phyloP scores from a whole-genome alignment of 2,888 invertebrate species.

The Branchellion lobata region DNA sequence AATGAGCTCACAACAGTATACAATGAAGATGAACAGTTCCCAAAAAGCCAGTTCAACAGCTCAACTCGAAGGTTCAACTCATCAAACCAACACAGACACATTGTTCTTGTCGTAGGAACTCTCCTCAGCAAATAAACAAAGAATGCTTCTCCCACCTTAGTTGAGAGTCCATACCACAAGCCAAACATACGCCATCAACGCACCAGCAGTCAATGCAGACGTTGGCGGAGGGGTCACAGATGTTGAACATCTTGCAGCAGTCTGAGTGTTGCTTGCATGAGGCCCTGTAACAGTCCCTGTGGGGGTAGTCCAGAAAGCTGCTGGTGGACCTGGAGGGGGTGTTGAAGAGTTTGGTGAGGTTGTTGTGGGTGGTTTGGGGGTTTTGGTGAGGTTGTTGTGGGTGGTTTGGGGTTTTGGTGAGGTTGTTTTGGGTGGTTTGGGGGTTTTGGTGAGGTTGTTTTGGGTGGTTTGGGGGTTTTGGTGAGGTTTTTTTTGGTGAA shows the following conservation, averaged over 20 bases:
- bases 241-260: conserved; percentile 57
- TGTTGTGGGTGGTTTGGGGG: no score
- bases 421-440: no score
- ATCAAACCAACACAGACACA: not conserved
- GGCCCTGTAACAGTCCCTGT: conserved; percentile 54
- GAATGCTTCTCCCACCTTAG: no score
- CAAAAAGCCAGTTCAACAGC: not conserved
- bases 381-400: no score
- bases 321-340: not conserved
- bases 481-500: no score
- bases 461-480: no score
- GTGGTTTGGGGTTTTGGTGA: no score
- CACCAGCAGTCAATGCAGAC: conserved; percentile 60
- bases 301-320: conserved; percentile 6
- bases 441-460: no score
- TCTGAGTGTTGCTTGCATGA: conserved; percentile 54
- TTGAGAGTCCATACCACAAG: no score
- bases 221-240: conserved; percentile 56
- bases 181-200: no score
- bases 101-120: no score
- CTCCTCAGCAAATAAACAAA: no score
- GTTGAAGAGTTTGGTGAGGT: not conserved
- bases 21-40: not conserved
- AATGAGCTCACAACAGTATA: not conserved
- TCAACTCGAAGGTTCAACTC: not conserved